Evolutionary conservation across 2,113 vertebrate genomes (phyloP).

Genomic region (Callopanchax toddi): DNA sequence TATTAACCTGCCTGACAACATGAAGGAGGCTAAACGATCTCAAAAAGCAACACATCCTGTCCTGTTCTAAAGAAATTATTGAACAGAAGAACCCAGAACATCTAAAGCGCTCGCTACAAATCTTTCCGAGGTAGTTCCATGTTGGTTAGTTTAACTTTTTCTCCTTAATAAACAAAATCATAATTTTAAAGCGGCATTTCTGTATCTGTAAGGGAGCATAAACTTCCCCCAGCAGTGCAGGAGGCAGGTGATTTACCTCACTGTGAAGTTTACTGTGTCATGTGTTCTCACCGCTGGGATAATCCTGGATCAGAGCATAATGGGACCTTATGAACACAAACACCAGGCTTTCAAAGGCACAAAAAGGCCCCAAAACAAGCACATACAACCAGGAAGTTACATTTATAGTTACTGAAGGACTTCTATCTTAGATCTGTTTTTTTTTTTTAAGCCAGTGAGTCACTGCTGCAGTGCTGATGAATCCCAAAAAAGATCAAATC

Average conservation of each 20-base stretch:
- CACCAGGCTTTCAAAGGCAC: constrained; percentile 23
- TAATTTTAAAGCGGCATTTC: too few relatives aligned
- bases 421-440: too few relatives aligned
- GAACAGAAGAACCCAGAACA: too few relatives aligned
- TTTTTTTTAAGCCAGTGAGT: background rate
- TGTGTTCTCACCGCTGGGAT: constrained; percentile 40
- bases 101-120: too few relatives aligned
- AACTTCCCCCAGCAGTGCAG: too few relatives aligned
- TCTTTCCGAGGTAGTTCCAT: too few relatives aligned
- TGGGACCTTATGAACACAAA: constrained; percentile 18
- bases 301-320: constrained; percentile 54
- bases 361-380: too few relatives aligned
- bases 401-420: background rate
- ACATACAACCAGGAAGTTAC: too few relatives aligned
- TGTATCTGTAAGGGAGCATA: background rate
- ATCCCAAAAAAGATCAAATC: constrained; percentile 6
- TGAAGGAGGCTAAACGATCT: background rate
- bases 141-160: too few relatives aligned
- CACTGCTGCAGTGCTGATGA: constrained; percentile 2
- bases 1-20: too few relatives aligned
- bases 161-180: too few relatives aligned
- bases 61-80: too few relatives aligned
- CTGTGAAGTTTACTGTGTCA: constrained; percentile 26
- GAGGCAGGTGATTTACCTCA: constrained; percentile 15
- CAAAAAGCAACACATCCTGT: background rate